Base-by-base conservation (phyloP, 2,888 invertebrate species). In the Caenorhabditis uteleia region DNA sequence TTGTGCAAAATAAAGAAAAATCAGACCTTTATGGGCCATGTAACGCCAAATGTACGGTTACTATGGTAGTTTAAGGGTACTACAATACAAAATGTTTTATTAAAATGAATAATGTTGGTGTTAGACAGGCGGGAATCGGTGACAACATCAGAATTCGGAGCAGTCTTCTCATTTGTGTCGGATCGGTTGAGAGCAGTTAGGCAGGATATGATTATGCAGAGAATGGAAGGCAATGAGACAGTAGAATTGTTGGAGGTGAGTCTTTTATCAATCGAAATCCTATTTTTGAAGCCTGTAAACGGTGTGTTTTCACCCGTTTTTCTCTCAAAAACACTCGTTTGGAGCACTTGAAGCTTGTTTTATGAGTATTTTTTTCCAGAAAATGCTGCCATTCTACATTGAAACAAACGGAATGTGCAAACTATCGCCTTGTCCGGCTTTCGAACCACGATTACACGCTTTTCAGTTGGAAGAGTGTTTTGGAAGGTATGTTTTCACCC, bases 391-490 rank as follows among this genome's bases (percentile, higher is more conserved):
- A 0, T 73, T 73, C 25, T 73, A 70, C 23, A 44, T 73, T 7
- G 66, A 64, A 25, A 56, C 73, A 0, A 59, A 68, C n/a, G 68
- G 50, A 34, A 10, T 38, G 1, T 68, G 68, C 38, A 53, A 50
- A 18, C 55, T 55, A 38, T 33, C 2, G 1, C 42, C 36, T 16
- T 55, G 56, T 43, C 47, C 26, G 6, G 57, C 61, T 12, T 73
- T 60, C 33, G 68, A 75, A 21, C 47, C 59, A 38, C 68, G 70
- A 34, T 33, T 75, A 14, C 75, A 75, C 33, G 56, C 56, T 10
- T 67, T 68, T 12, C 73, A 73, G 43, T 25, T 71, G 38, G 68
- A 71, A 39, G 75, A 75, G 31, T 75, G 75, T 42, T 68, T 70
- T 29, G 62, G 64, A 31, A 54, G 68, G 55, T 74, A 40, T 26